These are phyloP conservation scores for Hystrix brachyura DNA, from an alignment of 2,113 vertebrate species.

Conservation along the genomic window DNA sequence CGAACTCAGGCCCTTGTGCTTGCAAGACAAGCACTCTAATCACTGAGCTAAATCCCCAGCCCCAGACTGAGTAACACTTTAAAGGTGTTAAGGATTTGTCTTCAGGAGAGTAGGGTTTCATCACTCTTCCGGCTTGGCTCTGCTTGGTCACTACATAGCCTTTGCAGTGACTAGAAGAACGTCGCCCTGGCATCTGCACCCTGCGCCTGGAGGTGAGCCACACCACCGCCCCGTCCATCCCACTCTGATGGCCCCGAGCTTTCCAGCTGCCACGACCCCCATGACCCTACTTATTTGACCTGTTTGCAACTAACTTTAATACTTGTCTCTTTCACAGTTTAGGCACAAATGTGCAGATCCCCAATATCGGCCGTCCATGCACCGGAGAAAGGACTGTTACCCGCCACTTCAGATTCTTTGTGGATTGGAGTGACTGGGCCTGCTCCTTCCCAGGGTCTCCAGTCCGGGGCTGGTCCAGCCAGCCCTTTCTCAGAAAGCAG, in stretches of 20 bases:
- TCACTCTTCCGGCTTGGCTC: neutral
- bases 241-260: neutral
- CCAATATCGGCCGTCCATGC: neutral
- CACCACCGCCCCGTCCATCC: neutral
- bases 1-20: too few relatives aligned
- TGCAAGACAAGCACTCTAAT: too few relatives aligned
- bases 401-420: neutral
- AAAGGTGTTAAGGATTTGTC: neutral
- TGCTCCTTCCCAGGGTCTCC: neutral
- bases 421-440: neutral
- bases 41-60: too few relatives aligned
- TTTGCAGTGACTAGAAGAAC: neutral
- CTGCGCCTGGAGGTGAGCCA: neutral
- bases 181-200: neutral
- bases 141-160: neutral
- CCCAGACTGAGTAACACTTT: neutral
- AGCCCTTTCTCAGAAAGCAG: neutral
- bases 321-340: neutral
- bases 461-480: neutral
- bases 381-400: neutral
- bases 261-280: neutral
- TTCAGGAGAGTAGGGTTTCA: neutral
- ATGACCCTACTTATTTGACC: neutral
- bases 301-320: neutral
- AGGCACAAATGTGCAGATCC: neutral